Base-by-base conservation (phyloP, 2,113 vertebrate genomes). In the Dendrocopos noguchii region DNA sequence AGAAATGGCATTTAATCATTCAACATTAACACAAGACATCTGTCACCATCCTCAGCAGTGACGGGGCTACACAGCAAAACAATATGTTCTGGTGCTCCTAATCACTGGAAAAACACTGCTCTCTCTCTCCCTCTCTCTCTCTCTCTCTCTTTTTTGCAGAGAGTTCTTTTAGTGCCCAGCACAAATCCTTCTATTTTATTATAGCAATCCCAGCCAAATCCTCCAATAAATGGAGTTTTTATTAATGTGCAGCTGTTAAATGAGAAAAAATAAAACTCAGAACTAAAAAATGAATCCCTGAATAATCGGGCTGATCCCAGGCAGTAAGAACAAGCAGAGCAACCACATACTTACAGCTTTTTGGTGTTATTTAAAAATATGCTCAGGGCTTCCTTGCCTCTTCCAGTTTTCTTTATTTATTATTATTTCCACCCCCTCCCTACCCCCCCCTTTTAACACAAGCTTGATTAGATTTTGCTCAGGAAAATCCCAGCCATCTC, bases 21-120 rank as follows among this genome's bases (percentile, higher is more conserved):
- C 95, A 96, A 97, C 97, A 97, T 97, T 98, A 98, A 98, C 96
- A 96, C 96, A 95, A 97, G 97, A 98, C 98, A 98, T 98, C 98
- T 98, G 98, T 98, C 94, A 90, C 96, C 55, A n/a, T 94, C 92
- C 85, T 90, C 61, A 39, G 95, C 91, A 88, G 84, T 88, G 95
- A 95, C 56, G 88, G 95, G 90, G 95, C 84, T 95, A 65, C 95
- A 91, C 87, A 66, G 91, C 93, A 96, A 95, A 97, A 96, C 97
- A 97, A 97, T 98, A 98, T 98, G 96, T 96, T 97, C 96, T 53
- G 50, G 79, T 44, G n/a, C 94, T 97, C 96, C 92, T 98, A 98
- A 98, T 98, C 98, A 97, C 97, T 97, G 91, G 92, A 97, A 97
- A 92, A 97, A 97, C 96, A 95, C 93, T 97, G 95, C 95, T 97